These are phyloP conservation scores for Antidorcas marsupialis DNA, from an alignment of 2,113 vertebrate species.

Conservation along the genomic window DNA sequence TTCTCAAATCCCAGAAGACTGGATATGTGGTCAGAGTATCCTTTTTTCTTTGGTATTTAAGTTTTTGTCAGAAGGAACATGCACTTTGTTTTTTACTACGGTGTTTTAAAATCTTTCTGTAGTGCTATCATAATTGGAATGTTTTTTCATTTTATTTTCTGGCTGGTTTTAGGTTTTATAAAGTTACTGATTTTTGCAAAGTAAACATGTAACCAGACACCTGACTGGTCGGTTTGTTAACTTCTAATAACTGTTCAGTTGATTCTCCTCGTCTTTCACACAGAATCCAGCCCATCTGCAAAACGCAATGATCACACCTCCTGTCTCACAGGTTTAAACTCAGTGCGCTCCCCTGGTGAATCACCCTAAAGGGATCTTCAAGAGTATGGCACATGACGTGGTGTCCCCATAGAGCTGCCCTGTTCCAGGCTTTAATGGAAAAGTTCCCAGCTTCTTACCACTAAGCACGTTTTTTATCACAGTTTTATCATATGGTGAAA, in stretches of 20 bases:
- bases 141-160: neutral
- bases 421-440: neutral
- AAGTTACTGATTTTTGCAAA: neutral
- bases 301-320: neutral
- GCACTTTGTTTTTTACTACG: neutral
- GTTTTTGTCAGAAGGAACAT: neutral
- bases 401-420: neutral
- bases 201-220: neutral
- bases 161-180: neutral
- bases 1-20: neutral
- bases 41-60: neutral
- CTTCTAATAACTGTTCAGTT: neutral
- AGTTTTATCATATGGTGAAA: neutral
- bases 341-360: neutral
- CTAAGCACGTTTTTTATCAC: neutral
- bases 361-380: neutral
- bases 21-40: neutral
- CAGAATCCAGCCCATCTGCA: neutral
- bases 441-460: neutral
- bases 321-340: neutral
- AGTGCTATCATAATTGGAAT: neutral
- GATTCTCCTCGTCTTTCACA: neutral
- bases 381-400: too few relatives aligned
- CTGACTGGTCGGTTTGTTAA: neutral
- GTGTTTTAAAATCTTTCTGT: neutral